Evolutionary conservation across 2,797 vertebrate genomes (phyloP).

Genomic region (Neosilurus mollespiculum): DNA sequence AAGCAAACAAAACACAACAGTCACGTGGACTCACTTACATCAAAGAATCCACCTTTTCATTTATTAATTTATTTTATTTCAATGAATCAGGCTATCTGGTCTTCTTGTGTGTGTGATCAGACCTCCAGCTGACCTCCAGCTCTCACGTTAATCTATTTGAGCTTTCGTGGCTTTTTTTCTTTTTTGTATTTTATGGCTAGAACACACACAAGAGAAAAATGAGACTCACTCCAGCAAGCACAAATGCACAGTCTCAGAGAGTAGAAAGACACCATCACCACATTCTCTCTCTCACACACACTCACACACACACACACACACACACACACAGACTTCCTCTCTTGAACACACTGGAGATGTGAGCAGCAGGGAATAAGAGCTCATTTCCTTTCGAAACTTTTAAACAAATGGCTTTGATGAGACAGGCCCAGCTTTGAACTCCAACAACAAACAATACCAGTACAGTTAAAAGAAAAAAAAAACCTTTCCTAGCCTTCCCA

Average conservation of each 20-base stretch:
- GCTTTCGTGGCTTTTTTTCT: neutral
- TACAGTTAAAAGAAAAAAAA: conserved; percentile 61
- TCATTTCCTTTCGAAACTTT: conserved; percentile 73
- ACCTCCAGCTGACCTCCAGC: conserved; percentile 6
- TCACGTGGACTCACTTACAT: neutral
- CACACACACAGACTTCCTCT: conserved; percentile 47
- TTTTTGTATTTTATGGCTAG: conserved; percentile 7
- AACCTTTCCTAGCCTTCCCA: conserved; percentile 46
- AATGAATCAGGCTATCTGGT: conserved; percentile 3
- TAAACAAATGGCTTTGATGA: conserved; percentile 71
- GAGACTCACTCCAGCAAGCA: conserved; percentile 1
- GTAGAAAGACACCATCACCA: neutral
- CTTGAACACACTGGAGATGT: conserved; percentile 56
- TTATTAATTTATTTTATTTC: neutral
- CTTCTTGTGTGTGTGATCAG: neutral
- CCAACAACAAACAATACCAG: conserved; percentile 74
- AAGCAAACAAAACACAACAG: neutral
- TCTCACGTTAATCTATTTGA: neutral
- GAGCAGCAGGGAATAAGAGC: conserved; percentile 64
- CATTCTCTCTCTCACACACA: neutral
- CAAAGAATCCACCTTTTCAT: neutral
- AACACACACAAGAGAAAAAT: conserved; percentile 32
- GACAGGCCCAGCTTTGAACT: conserved; percentile 72
- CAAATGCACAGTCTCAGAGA: conserved; percentile 1
- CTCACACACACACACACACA: conserved; percentile 44